Conservation (phyloP, 1,140 invertebrate genomes). For the Lithobius niger region DNA sequence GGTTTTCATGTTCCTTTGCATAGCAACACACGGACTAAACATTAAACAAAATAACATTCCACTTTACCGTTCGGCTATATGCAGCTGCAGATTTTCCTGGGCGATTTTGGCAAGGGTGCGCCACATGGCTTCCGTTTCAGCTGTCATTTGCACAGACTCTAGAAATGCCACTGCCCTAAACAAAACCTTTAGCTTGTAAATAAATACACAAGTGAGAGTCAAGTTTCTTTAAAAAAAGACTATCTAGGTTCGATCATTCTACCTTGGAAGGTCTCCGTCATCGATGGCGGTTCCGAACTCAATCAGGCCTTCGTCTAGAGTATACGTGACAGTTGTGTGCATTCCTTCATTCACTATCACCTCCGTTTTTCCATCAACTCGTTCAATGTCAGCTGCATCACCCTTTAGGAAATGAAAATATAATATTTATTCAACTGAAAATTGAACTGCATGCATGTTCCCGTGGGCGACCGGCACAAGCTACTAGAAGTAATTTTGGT, state of each 20-base stretch:
- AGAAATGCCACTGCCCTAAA: slow-evolving; percentile 75
- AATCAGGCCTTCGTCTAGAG: slow-evolving; percentile 74
- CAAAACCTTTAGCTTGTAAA: too few species aligned
- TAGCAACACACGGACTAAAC: too few species aligned
- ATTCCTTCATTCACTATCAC: slow-evolving; percentile 59
- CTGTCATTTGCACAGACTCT: slow-evolving; percentile 53
- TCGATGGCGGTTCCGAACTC: slow-evolving; percentile 94
- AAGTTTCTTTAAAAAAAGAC: background rate
- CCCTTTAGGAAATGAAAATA: slow-evolving; percentile 35
- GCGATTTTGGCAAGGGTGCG: slow-evolving; percentile 71
- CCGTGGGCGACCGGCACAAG: too few species aligned
- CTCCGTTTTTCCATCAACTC: slow-evolving; percentile 51
- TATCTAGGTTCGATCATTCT: slow-evolving; percentile 2
- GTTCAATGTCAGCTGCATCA: slow-evolving; percentile 65
- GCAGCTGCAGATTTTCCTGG: slow-evolving; percentile 47
- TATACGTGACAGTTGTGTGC: slow-evolving; percentile 41
- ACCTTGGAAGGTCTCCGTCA: slow-evolving; percentile 66
- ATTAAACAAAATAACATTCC: background rate
- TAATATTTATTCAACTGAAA: too few species aligned
- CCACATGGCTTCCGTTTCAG: slow-evolving; percentile 90
- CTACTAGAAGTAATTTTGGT: too few species aligned
- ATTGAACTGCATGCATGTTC: too few species aligned
- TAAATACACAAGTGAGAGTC: too few species aligned
- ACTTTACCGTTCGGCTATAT: slow-evolving; percentile 63
- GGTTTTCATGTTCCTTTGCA: too few species aligned